Conservation (phyloP, 2,797 vertebrate species). For the Acrossocheilus fasciatus region DNA sequence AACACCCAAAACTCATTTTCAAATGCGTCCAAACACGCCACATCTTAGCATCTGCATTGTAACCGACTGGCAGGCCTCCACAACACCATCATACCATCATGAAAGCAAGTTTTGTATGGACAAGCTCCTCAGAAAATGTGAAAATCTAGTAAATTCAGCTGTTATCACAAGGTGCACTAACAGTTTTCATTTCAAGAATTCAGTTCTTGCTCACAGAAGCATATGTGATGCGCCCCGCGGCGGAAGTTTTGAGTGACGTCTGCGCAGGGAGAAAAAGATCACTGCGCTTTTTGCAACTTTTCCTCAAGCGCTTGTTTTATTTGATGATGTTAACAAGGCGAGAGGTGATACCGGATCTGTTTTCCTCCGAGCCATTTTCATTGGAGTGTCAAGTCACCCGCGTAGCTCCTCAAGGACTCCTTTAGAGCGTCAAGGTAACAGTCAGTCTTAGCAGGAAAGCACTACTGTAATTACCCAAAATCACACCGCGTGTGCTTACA, state of each 20-base stretch:
- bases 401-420: conserved; percentile 21
- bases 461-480: conserved; percentile 46
- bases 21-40: not conserved
- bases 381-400: conserved; percentile 23
- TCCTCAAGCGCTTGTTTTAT: conserved; percentile 14
- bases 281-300: conserved; percentile 2
- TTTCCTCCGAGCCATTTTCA: conserved; percentile 28
- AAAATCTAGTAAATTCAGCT: not conserved
- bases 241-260: not conserved
- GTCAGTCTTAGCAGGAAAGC: conserved; percentile 20
- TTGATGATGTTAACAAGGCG: conserved; percentile 33
- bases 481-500: not conserved
- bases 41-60: not conserved
- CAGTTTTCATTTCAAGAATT: not conserved
- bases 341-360: not conserved
- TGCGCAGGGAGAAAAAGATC: not conserved
- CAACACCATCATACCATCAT: not conserved
- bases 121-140: not conserved
- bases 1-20: not conserved
- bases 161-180: not conserved
- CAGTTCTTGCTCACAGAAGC: not conserved
- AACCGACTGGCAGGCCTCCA: not conserved
- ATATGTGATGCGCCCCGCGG: not conserved
- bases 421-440: conserved; percentile 22
- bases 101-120: no score